Evolutionary conservation across 2,113 vertebrate genomes (phyloP).

Genomic region (Sinocyclocheilus anophthalmus): DNA sequence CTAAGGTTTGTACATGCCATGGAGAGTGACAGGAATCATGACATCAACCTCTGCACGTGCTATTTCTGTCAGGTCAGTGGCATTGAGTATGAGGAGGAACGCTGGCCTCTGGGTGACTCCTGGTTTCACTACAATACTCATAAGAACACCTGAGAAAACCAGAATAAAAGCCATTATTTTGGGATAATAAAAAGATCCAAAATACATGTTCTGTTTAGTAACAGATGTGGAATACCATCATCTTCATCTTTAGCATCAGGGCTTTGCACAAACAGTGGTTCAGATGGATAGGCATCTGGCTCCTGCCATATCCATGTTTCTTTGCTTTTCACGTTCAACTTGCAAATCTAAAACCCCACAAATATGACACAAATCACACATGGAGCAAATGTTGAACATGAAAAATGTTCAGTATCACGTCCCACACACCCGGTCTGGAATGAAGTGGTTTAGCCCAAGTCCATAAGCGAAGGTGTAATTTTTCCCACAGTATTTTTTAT

Average conservation of each 20-base stretch:
- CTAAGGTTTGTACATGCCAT: conserved; percentile 80
- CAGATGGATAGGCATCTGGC: conserved; percentile 81
- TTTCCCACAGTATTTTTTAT: conserved; percentile 78
- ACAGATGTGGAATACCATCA: conserved; percentile 76
- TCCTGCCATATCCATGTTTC: conserved; percentile 88
- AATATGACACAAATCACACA: conserved; percentile 23
- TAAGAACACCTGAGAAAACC: conserved; percentile 76
- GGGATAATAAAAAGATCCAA: neutral
- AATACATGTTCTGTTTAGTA: neutral
- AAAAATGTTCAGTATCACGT: neutral
- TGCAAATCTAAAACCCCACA: conserved; percentile 77
- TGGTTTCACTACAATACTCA: conserved; percentile 83
- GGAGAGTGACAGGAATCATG: conserved; percentile 85
- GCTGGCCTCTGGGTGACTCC: conserved; percentile 77
- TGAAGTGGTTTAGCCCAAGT: conserved; percentile 87
- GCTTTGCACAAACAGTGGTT: conserved; percentile 83
- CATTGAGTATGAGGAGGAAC: conserved; percentile 82
- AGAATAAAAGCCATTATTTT: conserved; percentile 25
- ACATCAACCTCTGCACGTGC: conserved; percentile 84
- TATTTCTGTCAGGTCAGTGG: conserved; percentile 85
- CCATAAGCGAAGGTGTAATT: conserved; percentile 81
- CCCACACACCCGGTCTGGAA: conserved; percentile 83
- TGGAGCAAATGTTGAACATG: neutral
- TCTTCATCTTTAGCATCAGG: conserved; percentile 84
- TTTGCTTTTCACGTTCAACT: conserved; percentile 85